Base-by-base conservation (phyloP, 2,888 invertebrate species). In the Pemphredon lugubris region DNA sequence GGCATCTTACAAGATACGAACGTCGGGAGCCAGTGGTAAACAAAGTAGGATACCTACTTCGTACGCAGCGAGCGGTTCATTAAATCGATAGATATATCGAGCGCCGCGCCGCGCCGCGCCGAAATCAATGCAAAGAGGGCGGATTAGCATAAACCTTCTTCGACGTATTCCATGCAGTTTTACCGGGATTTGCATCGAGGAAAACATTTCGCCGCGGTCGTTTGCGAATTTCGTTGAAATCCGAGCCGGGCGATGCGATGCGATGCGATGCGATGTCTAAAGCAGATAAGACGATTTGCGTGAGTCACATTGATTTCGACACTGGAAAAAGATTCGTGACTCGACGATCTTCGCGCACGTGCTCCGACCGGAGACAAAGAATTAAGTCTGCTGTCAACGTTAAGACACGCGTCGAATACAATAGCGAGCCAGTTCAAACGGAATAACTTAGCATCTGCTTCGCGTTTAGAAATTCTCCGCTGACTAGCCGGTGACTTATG, bases 341-440 rank as follows among this genome's bases (percentile, higher is more conserved):
- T 23, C 21, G 5, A n/a, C 48, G 47, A n/a, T 16, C 26, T 13
- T n/a, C 45, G 61, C 61, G 77, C 77, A 73, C 77, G 77, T 77
- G 70, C 67, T 58, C 47, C 57, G 57, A 23, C 34, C 44, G 14
- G 55, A 55, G 61, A 51, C 44, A 50, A 58, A 61, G 58, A 61
- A 73, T 78, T 68, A 68, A 78, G 61, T 51, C 50, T 26, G 47
- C 39, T 18, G 70, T 64, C 64, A 66, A 50, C 47, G 61, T 18
- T 30, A 34, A 40, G 64, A 78, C 78, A 71, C 77, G 77, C 60
- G 64, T 77, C 78, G 77, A 74, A 78, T 77, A 78, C 74, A 59
- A 70, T 64, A 60, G 40, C 37, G 18, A 4, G 45, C 21, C 63
- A 32, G 48, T 63, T 48, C 55, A 40, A n/a, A 42, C 53, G 63